Base-by-base conservation (phyloP, 2,113 vertebrate genomes). In the Rhinopomastus cyanomelas region DNA sequence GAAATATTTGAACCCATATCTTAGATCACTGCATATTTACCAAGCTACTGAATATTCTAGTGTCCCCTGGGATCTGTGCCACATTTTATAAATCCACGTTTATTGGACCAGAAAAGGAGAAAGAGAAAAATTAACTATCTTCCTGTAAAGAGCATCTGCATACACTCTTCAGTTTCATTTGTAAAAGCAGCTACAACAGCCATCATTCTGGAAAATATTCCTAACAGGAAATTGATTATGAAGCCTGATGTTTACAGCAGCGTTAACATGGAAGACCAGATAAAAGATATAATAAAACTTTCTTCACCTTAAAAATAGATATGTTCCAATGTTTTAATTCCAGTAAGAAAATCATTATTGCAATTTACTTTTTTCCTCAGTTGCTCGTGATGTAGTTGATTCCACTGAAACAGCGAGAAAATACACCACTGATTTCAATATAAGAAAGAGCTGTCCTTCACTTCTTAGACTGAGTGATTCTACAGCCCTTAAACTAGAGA, bases 21-120 rank as follows among this genome's bases (percentile, higher is more conserved):
- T 51, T 65, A 77, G 59, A 92, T 85, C 80, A 77, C 36, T 89
- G 80, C 66, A 51, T 93, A 91, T 92, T 94, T 93, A 88, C 79
- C 67, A 88, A 80, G 65, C 60, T 92, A 30, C 65, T 94, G 86
- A 95, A 88, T 94, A 92, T 95, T 92, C 77, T 78, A 78, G 39
- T 72, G 81, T 92, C 90, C 85, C 75, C n/a, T 39, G 94, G 92
- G 92, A 93, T 75, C 88, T 93, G 84, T 88, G 84, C 92, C 39
- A 93, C 69, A 81, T 95, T 94, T 91, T 61, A 65, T 57, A 93
- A 95, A 93, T 90, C 88, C 67, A 86, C 72, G 77, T 81, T 96
- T 94, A 78, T 88, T 86, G 69, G 81, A 90, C 88, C 74, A 88
- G 88, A 95, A 95, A 29, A 36, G 30, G 34, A 71, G 51, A 87